Evolutionary conservation across 2,888 invertebrate genomes (phyloP).

Genomic region (Diploptera punctata): DNA sequence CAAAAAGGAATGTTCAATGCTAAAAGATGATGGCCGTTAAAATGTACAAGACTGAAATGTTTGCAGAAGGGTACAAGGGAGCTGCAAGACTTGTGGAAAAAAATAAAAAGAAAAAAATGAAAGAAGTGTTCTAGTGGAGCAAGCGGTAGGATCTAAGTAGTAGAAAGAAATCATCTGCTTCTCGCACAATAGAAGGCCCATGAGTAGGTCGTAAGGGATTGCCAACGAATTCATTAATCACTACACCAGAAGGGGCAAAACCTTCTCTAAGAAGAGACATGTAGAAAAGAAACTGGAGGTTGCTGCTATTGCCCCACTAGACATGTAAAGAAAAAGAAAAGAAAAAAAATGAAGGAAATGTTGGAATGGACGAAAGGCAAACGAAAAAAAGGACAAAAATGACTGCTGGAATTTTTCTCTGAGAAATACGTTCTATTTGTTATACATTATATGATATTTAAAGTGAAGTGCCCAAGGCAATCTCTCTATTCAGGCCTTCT

Average conservation of each 20-base stretch:
- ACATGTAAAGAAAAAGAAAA: conserved; percentile 12
- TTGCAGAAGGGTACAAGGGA: neutral
- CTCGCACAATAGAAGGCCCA: conserved; percentile 20
- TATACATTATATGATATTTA: too few species aligned
- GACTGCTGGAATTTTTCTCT: neutral
- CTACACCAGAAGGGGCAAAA: neutral
- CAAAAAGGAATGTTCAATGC: neutral
- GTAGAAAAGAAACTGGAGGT: conserved; percentile 9
- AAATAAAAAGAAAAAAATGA: too few species aligned
- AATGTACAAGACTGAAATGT: neutral
- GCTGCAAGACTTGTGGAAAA: neutral
- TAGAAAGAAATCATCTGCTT: conserved; percentile 27
- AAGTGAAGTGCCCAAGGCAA: too few species aligned
- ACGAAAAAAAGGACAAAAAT: neutral
- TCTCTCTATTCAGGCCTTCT: too few species aligned
- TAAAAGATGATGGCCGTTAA: neutral
- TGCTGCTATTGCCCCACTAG: conserved; percentile 9
- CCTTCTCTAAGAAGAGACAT: neutral
- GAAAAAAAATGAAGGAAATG: conserved; percentile 4
- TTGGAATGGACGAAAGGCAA: neutral
- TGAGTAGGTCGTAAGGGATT: conserved; percentile 18
- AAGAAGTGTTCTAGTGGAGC: neutral
- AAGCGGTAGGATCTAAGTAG: conserved; percentile 2
- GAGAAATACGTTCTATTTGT: too few species aligned
- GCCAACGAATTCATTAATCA: conserved; percentile 26